Evolutionary conservation across 2,797 vertebrate species (phyloP), one percentile per base, ranked within the genome.

Genomic region (Dryobates pubescens): DNA sequence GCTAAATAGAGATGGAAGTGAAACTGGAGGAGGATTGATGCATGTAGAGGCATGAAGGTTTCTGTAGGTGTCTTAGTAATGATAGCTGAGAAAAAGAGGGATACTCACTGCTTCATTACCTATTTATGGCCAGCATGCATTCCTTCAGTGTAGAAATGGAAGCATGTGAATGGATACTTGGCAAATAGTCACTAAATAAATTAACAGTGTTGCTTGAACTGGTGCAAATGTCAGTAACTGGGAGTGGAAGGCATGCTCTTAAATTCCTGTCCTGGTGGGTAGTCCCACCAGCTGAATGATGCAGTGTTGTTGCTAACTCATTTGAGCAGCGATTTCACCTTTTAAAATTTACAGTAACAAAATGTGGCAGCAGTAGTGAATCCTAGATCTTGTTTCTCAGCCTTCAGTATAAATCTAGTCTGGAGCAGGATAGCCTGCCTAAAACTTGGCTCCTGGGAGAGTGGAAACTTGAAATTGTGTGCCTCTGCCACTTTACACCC

Each of bases 361-460:
- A 76, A 45, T 17, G 30, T 57, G 10, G 4, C 3, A 26, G 41
- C 58, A 54, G 3, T n/a, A 53, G 26, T 22, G 12, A 64, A 51
- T 71, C 10, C 24, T 34, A 0, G 24, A 14, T 29, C 45, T 7
- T n/a, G 0, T 56, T 92, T 73, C 13, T 22, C 24, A 77, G 45
- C 17, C 6, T 65, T 81, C 22, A 47, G 29, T 26, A 6, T 47
- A 7, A 3, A 16, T 30, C 27, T 56, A 27, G n/a, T 30, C 4
- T 74, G 32, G 13, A 34, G 45, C 2, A 3, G 36, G 53, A 13
- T 3, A 77, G 7, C n/a, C 32, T 77, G 20, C 6, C 19, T 72
- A 22, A 79, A 86, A 51, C 30, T 29, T 29, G 23, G 17, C 54
- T 68, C 30, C 61, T 69, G 11, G 11, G 7, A 54, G 10, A 57